Evolutionary conservation across 2,113 vertebrate species (phyloP), one percentile per base, ranked within the genome.

Genomic region (Sinocyclocheilus grahami): DNA sequence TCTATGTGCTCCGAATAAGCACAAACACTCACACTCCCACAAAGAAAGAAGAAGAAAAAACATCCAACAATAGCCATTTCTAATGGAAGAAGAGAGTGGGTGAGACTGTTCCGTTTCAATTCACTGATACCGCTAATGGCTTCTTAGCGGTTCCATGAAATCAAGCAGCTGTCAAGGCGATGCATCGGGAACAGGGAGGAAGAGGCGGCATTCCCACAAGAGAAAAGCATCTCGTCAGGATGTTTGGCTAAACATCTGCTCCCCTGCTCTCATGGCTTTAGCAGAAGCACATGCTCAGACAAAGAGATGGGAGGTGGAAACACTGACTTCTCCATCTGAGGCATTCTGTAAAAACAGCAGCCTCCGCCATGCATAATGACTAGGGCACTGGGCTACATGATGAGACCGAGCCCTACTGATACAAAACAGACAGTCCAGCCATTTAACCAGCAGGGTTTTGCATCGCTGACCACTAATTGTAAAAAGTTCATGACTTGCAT

Each of bases 161-260:
- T 97, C 97, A 97, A 96, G 95, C 98, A 98, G 97, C 98, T 98
- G 97, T 98, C 97, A 97, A 95, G 96, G 93, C 94, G 95, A 97
- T 96, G 96, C 96, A 97, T 97, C 97, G 96, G 95, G 96, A 97
- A 92, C 86, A 85, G 91, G 92, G 93, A 96, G 94, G 97, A 97
- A 95, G 94, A 97, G 94, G 95, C 96, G 84, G 93, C 95, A 93
- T 96, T 97, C 97, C 96, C 98, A 95, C 92, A 97, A 98, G 96
- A 96, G 97, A 97, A 95, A 95, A 95, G 96, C 95, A 96, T 95
- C 95, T 95, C 90, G 92, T 93, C 96, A 94, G 95, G 95, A 97
- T 97, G 96, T 97, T 97, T 97, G 96, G 95, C 95, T 96, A 97
- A 98, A 97, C 98, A 98, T 98, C 97, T 99, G 97, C 95, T 98